Evolutionary conservation across 2,888 invertebrate species (phyloP).

Genomic region (Nephrotoma flavescens): DNA sequence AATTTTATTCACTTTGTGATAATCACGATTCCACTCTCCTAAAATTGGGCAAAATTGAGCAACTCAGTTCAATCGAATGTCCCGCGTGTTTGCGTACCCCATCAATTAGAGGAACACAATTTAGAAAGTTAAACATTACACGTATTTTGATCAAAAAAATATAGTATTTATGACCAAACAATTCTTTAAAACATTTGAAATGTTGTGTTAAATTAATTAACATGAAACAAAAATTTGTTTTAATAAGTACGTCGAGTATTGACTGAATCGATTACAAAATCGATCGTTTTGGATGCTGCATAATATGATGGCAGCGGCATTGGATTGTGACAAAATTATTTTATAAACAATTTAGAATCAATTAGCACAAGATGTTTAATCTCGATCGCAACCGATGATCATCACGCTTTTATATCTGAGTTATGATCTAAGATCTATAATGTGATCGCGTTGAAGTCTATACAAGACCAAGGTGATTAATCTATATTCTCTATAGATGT

Average conservation of each 20-base stretch:
- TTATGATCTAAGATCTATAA: not conserved
- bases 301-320: not conserved
- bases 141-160: no score
- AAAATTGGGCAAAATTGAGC: no score
- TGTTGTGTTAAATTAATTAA: not conserved
- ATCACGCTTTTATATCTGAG: not conserved
- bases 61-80: no score
- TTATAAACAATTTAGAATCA: not conserved
- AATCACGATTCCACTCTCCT: no score
- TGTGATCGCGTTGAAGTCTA: no score
- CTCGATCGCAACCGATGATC: not conserved
- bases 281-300: not conserved
- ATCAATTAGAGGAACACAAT: no score
- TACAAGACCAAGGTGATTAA: no score
- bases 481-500: no score
- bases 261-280: not conserved
- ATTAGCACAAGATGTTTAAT: not conserved
- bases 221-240: not conserved
- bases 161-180: no score
- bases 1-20: no score
- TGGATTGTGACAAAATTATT: not conserved
- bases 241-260: not conserved
- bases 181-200: not conserved
- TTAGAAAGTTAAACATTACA: no score
- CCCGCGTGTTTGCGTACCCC: no score